Evolutionary conservation across 1,140 invertebrate species (phyloP).

Genomic region (Holcopasites calliopsidis): DNA sequence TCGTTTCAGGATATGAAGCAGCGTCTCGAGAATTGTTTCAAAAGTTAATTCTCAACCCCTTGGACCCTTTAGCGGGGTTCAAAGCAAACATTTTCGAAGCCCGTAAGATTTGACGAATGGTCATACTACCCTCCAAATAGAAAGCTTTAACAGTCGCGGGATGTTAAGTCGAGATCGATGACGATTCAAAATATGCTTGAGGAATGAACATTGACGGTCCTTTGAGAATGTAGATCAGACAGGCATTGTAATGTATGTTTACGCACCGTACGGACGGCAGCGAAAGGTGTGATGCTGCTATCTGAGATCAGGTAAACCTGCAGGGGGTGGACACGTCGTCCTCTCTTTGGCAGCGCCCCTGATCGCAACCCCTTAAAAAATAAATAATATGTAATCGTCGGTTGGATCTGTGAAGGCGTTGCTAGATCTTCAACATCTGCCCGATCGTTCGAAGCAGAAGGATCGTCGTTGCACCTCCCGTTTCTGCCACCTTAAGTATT

Average conservation of each 20-base stretch:
- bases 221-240: slow-evolving; percentile 10
- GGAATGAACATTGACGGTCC: not conserved
- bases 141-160: too few species aligned
- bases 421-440: slow-evolving; percentile 51
- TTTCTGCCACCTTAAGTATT: not conserved
- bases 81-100: too few species aligned
- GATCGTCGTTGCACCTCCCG: too few species aligned
- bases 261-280: slow-evolving; percentile 2
- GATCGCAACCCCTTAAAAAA: slow-evolving; percentile 72
- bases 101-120: too few species aligned
- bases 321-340: slow-evolving; percentile 62
- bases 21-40: too few species aligned
- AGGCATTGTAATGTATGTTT: slow-evolving; percentile 17
- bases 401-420: slow-evolving; percentile 53
- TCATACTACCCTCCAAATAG: too few species aligned
- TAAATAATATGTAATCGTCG: slow-evolving; percentile 68
- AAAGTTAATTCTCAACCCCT: too few species aligned
- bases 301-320: slow-evolving; percentile 68
- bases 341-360: slow-evolving; percentile 50
- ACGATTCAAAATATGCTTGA: not conserved
- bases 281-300: not conserved
- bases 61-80: too few species aligned
- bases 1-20: not conserved
- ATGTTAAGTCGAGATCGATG: too few species aligned
- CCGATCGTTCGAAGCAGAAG: not conserved